Evolutionary conservation across 2,797 vertebrate genomes (phyloP).

Genomic region (Astyanax mexicanus): DNA sequence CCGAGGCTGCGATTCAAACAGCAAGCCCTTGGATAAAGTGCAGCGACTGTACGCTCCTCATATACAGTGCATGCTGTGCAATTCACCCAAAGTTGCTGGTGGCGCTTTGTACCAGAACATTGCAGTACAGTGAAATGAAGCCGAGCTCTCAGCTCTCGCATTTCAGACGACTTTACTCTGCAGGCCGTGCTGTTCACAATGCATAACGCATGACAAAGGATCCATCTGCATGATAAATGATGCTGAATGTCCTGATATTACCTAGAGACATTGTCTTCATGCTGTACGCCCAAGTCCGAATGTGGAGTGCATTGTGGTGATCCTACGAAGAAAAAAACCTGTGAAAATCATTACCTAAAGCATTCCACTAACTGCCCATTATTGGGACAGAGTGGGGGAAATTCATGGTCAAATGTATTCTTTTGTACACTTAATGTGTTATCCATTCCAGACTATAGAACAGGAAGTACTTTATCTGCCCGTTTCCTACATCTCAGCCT

Average conservation of each 20-base stretch:
- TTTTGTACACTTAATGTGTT: slow-evolving; percentile 67
- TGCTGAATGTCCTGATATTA: slow-evolving; percentile 15
- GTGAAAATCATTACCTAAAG: slow-evolving; percentile 67
- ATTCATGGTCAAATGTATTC: slow-evolving; percentile 65
- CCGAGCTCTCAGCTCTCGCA: slow-evolving; percentile 20
- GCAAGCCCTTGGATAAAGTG: slow-evolving; percentile 23
- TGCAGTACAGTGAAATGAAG: slow-evolving; percentile 30
- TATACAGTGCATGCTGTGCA: slow-evolving; percentile 10
- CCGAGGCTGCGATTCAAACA: slow-evolving; percentile 25
- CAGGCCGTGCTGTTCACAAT: slow-evolving; percentile 22
- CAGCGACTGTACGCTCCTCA: slow-evolving; percentile 20
- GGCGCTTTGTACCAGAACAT: slow-evolving; percentile 18
- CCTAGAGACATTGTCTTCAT: slow-evolving; percentile 31
- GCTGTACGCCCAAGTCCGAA: slow-evolving; percentile 46
- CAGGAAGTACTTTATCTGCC: slow-evolving; percentile 38
- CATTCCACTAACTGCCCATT: slow-evolving; percentile 71
- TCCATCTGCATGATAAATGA: slow-evolving; percentile 48
- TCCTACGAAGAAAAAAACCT: slow-evolving; percentile 64
- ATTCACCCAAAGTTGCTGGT: slow-evolving; percentile 10
- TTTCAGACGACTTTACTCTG: slow-evolving; percentile 15
- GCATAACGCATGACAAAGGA: slow-evolving; percentile 39
- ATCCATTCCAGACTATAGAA: slow-evolving; percentile 38
- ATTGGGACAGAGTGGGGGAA: slow-evolving; percentile 59
- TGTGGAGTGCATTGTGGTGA: slow-evolving; percentile 56
- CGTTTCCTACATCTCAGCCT: slow-evolving; percentile 10